A percentile compares a stretch with the other conserved stretches of the same genome.
These are phyloP conservation scores for Volucella inanis DNA, from an alignment of 2,888 invertebrate genomes.

Conservation along the genomic window DNA sequence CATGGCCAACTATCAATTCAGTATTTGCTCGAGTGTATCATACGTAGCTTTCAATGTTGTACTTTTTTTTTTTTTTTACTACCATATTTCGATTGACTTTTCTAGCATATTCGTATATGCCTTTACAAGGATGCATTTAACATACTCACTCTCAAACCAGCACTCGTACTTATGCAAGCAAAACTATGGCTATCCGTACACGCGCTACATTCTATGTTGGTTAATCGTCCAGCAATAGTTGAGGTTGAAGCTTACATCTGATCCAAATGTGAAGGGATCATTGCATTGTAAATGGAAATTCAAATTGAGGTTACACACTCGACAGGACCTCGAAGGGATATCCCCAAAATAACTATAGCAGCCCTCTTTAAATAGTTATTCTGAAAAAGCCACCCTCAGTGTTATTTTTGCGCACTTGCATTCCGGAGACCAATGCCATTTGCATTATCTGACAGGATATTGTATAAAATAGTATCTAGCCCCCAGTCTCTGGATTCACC, in stretches of 20 bases:
- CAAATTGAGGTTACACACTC: slow-evolving; percentile 71
- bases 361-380: slow-evolving; percentile 46
- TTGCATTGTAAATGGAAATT: slow-evolving; percentile 68
- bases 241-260: slow-evolving; percentile 44
- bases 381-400: slow-evolving; percentile 20
- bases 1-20: slow-evolving; percentile 16
- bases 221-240: slow-evolving; percentile 5
- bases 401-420: slow-evolving; percentile 67
- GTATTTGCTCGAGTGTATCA: slow-evolving; percentile 1
- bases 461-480: slow-evolving; percentile 36
- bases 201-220: neutral
- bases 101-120: neutral
- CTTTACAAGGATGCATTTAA: neutral
- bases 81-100: slow-evolving; percentile 42
- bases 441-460: slow-evolving; percentile 71
- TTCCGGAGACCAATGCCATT: slow-evolving; percentile 54
- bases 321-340: slow-evolving; percentile 53
- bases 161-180: neutral
- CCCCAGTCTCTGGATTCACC: slow-evolving; percentile 10
- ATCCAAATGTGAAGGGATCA: slow-evolving; percentile 66
- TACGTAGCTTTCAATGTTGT: neutral
- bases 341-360: slow-evolving; percentile 45
- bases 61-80: slow-evolving; percentile 23
- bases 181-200: neutral
- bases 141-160: neutral